Conservation (phyloP, 2,113 vertebrate genomes). For the Macquaria australasica region DNA sequence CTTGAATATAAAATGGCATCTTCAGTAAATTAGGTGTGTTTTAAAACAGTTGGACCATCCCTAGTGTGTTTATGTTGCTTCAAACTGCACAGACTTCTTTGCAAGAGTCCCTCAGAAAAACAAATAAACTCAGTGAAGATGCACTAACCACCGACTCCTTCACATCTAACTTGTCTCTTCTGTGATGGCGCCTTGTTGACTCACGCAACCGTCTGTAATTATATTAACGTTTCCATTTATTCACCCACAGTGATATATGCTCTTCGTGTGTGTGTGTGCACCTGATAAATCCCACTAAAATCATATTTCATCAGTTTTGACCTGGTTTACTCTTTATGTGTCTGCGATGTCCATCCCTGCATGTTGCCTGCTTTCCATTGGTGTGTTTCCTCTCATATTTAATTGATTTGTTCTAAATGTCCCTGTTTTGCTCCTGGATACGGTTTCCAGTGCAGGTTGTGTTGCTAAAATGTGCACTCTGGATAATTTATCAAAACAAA, state of each 20-base stretch:
- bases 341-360: background rate
- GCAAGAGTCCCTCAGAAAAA: background rate
- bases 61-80: background rate
- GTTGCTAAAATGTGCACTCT: background rate
- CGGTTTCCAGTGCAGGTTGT: background rate
- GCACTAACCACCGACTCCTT: background rate
- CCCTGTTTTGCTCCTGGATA: background rate
- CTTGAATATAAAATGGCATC: background rate
- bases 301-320: background rate
- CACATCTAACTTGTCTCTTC: background rate
- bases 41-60: conserved; percentile 3
- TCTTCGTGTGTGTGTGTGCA: background rate
- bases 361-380: conserved; percentile 6
- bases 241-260: background rate
- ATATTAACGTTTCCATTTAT: background rate
- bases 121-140: background rate
- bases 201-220: background rate
- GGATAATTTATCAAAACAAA: too few species aligned
- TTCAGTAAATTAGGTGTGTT: background rate
- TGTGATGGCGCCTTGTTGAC: background rate
- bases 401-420: background rate
- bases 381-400: background rate
- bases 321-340: background rate
- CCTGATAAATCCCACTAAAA: background rate
- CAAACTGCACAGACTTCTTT: background rate